Evolutionary conservation across 2,888 invertebrate species (phyloP).

Genomic region (Xestia ashworthii): DNA sequence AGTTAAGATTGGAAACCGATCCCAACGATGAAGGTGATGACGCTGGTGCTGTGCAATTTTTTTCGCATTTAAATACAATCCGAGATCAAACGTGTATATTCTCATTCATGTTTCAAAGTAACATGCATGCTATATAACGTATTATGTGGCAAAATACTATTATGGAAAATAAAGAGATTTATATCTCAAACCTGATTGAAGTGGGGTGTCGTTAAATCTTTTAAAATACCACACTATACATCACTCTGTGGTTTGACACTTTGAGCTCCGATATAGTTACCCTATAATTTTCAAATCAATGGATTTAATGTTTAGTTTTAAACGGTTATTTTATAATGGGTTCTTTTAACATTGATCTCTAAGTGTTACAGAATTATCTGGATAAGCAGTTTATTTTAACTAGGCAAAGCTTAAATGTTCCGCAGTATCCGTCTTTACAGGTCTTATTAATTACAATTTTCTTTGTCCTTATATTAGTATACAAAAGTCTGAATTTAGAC

Average conservation of each 20-base stretch:
- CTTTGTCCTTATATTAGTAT: background rate
- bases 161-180: conserved; percentile 19
- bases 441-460: too few species aligned
- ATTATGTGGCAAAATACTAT: background rate
- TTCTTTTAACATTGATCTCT: background rate
- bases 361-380: background rate
- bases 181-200: conserved; percentile 8
- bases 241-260: conserved; percentile 29
- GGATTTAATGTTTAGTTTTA: conserved; percentile 2
- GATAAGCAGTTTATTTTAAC: background rate
- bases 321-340: background rate
- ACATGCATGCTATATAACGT: background rate
- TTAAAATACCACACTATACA: conserved; percentile 24
- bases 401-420: background rate
- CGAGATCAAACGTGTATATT: background rate
- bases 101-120: background rate
- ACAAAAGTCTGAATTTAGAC: background rate
- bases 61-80: background rate
- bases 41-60: too few species aligned
- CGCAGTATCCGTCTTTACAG: too few species aligned
- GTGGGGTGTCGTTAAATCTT: conserved; percentile 24
- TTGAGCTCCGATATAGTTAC: conserved; percentile 5
- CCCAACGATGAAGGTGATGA: background rate
- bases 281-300: conserved; percentile 20
- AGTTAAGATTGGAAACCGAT: background rate